Conservation (phyloP, 2,888 invertebrate species). For the Elysia crispata region DNA sequence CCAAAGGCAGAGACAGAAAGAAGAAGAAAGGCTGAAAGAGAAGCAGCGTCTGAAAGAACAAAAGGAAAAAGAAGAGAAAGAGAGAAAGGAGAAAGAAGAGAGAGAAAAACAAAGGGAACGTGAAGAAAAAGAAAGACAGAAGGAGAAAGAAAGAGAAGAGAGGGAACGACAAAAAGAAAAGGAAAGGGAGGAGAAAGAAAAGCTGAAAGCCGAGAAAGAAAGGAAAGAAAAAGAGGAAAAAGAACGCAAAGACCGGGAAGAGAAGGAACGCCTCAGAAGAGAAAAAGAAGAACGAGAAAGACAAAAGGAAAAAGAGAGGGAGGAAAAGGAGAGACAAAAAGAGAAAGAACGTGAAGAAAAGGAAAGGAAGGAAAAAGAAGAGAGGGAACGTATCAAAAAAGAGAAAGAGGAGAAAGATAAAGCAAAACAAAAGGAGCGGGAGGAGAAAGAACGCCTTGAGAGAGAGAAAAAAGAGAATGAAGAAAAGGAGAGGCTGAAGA, state of each 20-base stretch:
- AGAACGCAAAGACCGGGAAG: slow-evolving; percentile 24
- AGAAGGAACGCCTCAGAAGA: slow-evolving; percentile 39
- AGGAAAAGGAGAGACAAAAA: slow-evolving; percentile 51
- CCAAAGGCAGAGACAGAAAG: slow-evolving; percentile 41
- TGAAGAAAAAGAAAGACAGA: slow-evolving; percentile 13
- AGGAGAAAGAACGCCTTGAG: slow-evolving; percentile 54
- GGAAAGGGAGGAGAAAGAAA: slow-evolving; percentile 42
- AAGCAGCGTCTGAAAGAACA: slow-evolving; percentile 40
- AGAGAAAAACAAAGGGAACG: slow-evolving; percentile 24
- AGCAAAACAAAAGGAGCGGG: slow-evolving; percentile 48
- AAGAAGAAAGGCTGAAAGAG: slow-evolving; percentile 40
- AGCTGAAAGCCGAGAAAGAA: slow-evolving; percentile 25
- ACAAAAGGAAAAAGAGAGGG: slow-evolving; percentile 51
- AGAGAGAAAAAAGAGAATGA: slow-evolving; percentile 51
- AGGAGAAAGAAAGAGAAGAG: slow-evolving; percentile 22
- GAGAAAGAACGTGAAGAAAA: slow-evolving; percentile 50
- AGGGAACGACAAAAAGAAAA: slow-evolving; percentile 31
- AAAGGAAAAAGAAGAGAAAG: slow-evolving; percentile 43
- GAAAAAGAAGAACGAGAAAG: slow-evolving; percentile 40
- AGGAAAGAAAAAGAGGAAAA: slow-evolving; percentile 30
- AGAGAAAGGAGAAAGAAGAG: slow-evolving; percentile 46
- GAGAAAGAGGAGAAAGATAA: slow-evolving; percentile 42
- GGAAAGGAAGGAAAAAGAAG: slow-evolving; percentile 40
- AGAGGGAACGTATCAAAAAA: slow-evolving; percentile 51
- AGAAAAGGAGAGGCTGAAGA: slow-evolving; percentile 54